Percentiles rank a stretch among this genome's conserved stretches.
These are phyloP conservation scores for Galerucella calmariensis DNA, from an alignment of 2,888 invertebrate species.

Conservation along the genomic window DNA sequence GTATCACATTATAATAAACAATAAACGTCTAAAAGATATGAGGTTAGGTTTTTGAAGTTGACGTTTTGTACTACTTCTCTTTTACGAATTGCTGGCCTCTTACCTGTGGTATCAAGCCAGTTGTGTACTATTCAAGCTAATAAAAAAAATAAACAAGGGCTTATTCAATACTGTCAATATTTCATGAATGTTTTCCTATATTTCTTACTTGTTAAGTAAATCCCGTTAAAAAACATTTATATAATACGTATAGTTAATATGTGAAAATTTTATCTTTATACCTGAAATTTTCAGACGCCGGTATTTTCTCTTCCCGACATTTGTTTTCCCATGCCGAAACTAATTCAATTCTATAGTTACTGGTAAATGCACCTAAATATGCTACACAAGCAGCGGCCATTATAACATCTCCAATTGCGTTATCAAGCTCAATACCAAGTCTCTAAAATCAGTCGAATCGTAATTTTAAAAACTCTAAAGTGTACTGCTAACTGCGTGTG, in stretches of 20 bases:
- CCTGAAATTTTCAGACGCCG: conserved; percentile 77
- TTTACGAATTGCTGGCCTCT: not conserved
- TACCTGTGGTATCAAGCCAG: not conserved
- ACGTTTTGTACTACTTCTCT: not conserved
- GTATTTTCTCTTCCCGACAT: conserved; percentile 75
- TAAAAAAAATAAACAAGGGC: no score
- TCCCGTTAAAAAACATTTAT: no score
- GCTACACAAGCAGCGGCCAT: conserved; percentile 89
- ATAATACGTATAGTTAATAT: not conserved
- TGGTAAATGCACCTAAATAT: conserved; percentile 91
- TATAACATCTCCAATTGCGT: conserved; percentile 87
- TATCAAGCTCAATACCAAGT: conserved; percentile 75
- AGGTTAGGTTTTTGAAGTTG: not conserved
- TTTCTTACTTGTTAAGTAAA: no score
- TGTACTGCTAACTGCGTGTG: not conserved
- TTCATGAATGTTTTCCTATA: no score
- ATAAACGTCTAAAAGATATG: not conserved
- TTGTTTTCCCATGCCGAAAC: conserved; percentile 74
- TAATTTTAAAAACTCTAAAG: not conserved
- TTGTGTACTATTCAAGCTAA: no score
- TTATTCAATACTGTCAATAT: no score
- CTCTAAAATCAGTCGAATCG: conserved; percentile 61
- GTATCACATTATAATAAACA: not conserved
- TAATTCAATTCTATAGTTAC: conserved; percentile 75
- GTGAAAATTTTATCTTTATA: conserved; percentile 52